phyloP scores from a whole-genome alignment of 2,888 invertebrate genomes.

The Tiliacea aurago region DNA sequence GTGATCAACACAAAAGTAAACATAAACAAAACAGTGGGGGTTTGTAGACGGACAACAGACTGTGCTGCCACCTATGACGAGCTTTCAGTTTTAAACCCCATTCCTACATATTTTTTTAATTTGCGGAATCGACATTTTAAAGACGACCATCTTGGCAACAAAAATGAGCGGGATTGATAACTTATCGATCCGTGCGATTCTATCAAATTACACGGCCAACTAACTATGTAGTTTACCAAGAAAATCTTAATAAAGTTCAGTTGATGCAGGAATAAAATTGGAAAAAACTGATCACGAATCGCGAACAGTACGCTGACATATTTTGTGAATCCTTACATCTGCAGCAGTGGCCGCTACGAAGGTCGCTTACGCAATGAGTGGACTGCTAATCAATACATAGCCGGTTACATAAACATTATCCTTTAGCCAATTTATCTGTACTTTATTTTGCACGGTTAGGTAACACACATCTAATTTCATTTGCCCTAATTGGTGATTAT shows the following conservation, averaged over 20 bases:
- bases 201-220: constrained; percentile 19
- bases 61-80: too few relatives aligned
- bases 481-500: constrained; percentile 54
- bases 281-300: constrained; percentile 22
- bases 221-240: constrained; percentile 16
- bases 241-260: constrained; percentile 21
- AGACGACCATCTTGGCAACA: neutral
- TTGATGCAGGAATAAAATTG: constrained; percentile 9
- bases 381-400: constrained; percentile 77
- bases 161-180: constrained; percentile 14
- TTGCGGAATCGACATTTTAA: neutral
- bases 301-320: constrained; percentile 63
- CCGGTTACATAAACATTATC: constrained; percentile 79
- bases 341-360: constrained; percentile 73
- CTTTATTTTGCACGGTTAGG: constrained; percentile 47
- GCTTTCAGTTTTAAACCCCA: too few relatives aligned
- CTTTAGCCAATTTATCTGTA: constrained; percentile 56
- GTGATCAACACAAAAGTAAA: too few relatives aligned
- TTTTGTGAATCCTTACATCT: constrained; percentile 84
- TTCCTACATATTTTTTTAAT: neutral
- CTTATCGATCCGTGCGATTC: constrained; percentile 14
- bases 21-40: too few relatives aligned
- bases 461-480: constrained; percentile 42
- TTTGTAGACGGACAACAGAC: too few relatives aligned
- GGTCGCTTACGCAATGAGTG: constrained; percentile 80